These are phyloP conservation scores for Pipa parva DNA, from an alignment of 2,113 vertebrate species.

Conservation along the genomic window DNA sequence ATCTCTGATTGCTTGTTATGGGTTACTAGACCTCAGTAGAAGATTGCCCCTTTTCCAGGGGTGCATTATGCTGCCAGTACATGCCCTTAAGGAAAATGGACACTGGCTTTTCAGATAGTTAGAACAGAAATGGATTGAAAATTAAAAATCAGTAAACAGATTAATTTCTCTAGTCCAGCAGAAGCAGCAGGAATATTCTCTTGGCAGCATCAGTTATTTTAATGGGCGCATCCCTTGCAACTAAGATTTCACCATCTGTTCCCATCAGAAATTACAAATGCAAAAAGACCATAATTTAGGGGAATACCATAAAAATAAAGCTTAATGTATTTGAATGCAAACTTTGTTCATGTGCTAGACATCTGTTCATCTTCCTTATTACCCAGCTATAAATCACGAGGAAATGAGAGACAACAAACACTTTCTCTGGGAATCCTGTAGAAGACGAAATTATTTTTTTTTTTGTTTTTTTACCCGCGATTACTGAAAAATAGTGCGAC, in stretches of 20 bases:
- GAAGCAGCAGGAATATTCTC: constrained; percentile 20
- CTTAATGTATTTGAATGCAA: constrained; percentile 23
- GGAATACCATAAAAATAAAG: constrained; percentile 14
- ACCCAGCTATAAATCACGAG: constrained; percentile 32
- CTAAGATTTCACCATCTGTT: constrained; percentile 39
- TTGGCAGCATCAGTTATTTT: constrained; percentile 27
- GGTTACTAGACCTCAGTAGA: no score
- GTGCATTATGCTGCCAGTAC: no score
- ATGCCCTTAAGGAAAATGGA: no score
- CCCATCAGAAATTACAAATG: constrained; percentile 34
- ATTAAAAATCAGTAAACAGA: background rate
- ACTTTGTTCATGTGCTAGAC: constrained; percentile 30
- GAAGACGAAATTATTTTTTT: constrained; percentile 9
- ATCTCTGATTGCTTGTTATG: no score
- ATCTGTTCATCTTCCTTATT: constrained; percentile 39
- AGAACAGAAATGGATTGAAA: no score
- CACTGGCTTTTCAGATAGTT: no score
- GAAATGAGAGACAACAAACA: constrained; percentile 26
- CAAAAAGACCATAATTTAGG: constrained; percentile 37
- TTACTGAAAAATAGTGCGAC: no score
- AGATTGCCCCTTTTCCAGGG: no score
- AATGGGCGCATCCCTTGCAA: constrained; percentile 35
- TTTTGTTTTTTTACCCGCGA: constrained; percentile 2
- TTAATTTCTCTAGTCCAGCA: constrained; percentile 23
- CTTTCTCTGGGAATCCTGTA: constrained; percentile 9